These are phyloP conservation scores for Pantherophis alleghaniensis DNA, from an alignment of 2,797 vertebrate genomes.

Conservation along the genomic window DNA sequence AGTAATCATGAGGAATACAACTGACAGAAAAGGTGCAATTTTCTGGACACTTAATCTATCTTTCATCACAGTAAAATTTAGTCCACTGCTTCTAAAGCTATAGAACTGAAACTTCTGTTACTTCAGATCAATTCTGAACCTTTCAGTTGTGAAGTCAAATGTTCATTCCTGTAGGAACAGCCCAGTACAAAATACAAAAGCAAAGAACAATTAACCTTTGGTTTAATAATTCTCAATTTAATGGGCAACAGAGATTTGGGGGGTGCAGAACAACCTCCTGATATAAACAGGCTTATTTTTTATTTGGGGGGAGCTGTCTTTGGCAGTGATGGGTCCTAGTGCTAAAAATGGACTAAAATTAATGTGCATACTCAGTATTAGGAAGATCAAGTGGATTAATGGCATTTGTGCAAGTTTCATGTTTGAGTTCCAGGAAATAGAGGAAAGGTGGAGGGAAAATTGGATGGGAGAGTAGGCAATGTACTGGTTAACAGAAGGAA, in stretches of 20 bases:
- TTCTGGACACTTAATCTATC: background rate
- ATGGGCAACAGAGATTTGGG: background rate
- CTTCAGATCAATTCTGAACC: background rate
- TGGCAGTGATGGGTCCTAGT: background rate
- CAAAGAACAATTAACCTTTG: background rate
- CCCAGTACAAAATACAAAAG: background rate
- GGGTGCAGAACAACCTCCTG: background rate
- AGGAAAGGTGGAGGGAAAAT: background rate
- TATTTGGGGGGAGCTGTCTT: background rate
- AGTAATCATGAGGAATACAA: background rate
- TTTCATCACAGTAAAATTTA: background rate
- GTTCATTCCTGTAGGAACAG: background rate
- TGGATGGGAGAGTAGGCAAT: background rate
- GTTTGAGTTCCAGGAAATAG: background rate
- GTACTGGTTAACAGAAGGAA: background rate
- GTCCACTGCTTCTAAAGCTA: background rate
- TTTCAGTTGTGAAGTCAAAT: background rate
- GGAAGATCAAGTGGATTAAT: background rate
- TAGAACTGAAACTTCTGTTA: background rate
- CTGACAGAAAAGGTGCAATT: background rate
- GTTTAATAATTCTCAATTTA: background rate
- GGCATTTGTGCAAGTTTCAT: background rate
- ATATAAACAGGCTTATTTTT: background rate
- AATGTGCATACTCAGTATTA: background rate
- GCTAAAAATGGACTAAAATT: background rate